Percentiles rank a stretch among this genome's conserved stretches.
phyloP scores from a whole-genome alignment of 2,797 vertebrate genomes.

The Leptodactylus fallax region DNA sequence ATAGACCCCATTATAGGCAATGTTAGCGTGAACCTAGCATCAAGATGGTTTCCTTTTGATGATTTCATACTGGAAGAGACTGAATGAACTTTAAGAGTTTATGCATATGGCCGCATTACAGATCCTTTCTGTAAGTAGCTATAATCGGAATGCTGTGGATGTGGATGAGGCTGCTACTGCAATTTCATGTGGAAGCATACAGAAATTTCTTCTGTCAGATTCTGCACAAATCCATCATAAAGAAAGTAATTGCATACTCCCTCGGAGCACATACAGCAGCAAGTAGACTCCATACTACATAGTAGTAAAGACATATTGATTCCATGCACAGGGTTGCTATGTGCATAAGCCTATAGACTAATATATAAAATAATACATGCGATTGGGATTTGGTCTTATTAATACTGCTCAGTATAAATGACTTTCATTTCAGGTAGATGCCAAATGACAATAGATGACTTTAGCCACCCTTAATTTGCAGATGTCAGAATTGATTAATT shows the following conservation, averaged over 20 bases:
- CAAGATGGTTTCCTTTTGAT: no score
- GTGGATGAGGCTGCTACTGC: neutral
- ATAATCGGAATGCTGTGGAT: neutral
- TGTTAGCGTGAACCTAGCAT: no score
- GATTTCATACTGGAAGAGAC: neutral
- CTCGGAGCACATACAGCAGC: neutral
- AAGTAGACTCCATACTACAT: neutral
- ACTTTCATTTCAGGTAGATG: conserved; percentile 27
- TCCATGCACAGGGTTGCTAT: neutral
- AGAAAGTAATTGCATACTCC: neutral
- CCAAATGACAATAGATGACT: conserved; percentile 35
- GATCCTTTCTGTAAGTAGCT: neutral
- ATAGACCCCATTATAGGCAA: no score
- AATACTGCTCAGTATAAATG: neutral
- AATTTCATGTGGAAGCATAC: neutral
- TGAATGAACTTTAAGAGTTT: neutral
- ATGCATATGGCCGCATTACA: neutral
- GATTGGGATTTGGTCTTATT: conserved; percentile 28
- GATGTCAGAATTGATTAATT: conserved; percentile 46
- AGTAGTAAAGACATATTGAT: neutral
- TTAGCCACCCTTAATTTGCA: conserved; percentile 17
- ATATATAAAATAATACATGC: conserved; percentile 15
- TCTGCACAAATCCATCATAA: neutral
- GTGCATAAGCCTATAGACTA: no score
- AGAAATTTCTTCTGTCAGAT: neutral